phyloP scores from a whole-genome alignment of 2,113 vertebrate genomes.

The Sialia sialis region DNA sequence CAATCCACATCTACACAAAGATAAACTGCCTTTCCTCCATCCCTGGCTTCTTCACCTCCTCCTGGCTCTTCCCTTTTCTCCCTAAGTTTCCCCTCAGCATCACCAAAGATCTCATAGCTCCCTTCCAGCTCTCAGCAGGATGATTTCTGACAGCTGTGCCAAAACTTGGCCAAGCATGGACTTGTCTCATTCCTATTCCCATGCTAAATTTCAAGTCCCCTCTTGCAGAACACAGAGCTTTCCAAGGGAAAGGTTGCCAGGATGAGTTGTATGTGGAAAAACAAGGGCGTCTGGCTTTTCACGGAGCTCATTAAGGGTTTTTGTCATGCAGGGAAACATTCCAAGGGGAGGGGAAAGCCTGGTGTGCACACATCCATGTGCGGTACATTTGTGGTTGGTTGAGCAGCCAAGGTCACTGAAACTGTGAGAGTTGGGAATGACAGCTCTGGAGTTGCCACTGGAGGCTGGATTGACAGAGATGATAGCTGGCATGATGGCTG shows the following conservation, averaged over 20 bases:
- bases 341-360: not conserved
- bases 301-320: not conserved
- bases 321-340: not conserved
- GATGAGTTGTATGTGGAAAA: rapidly evolving
- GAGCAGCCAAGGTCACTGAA: not conserved
- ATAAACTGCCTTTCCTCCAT: not conserved
- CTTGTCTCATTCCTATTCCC: not conserved
- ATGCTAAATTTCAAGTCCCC: not conserved
- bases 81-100: not conserved
- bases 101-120: not conserved
- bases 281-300: not conserved
- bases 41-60: not conserved
- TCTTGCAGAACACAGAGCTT: not conserved
- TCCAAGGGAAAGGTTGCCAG: not conserved
- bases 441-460: not conserved
- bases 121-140: not conserved
- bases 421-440: not conserved
- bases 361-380: not conserved
- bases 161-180: not conserved
- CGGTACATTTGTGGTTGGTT: not conserved
- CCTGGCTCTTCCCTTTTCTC: not conserved
- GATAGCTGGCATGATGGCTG: not conserved
- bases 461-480: too few species aligned
- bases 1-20: not conserved
- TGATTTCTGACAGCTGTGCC: not conserved